These are phyloP conservation scores for Xenopus tropicalis DNA, from an alignment of 2,113 vertebrate genomes.

Conservation along the genomic window UCB_Xtro_10.0 CM004446.2:92786001-92786500, in stretches of 20 bases:
- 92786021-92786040: not conserved
- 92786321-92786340: not conserved
- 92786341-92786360: too few relatives aligned
- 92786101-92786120: not conserved
- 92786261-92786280: not conserved
- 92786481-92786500: too few relatives aligned
- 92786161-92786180: too few relatives aligned
- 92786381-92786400: too few relatives aligned
- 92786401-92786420: too few relatives aligned
- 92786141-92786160: not conserved
- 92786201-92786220: not conserved
- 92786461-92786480: too few relatives aligned
- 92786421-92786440: too few relatives aligned
- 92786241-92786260: slow-evolving; percentile 1
- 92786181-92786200: not conserved
- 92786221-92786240: not conserved
- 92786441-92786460: too few relatives aligned
- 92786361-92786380: too few relatives aligned
- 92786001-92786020: not conserved
- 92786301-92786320: not conserved
- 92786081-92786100: not conserved
- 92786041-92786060: not conserved
- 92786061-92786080: not conserved
- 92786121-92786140: not conserved
- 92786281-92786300: not conserved